Percentiles rank a stretch among this genome's conserved stretches.
These are phyloP conservation scores for Bucorvus abyssinicus DNA, from an alignment of 2,797 vertebrate genomes.

Conservation along the genomic window DNA sequence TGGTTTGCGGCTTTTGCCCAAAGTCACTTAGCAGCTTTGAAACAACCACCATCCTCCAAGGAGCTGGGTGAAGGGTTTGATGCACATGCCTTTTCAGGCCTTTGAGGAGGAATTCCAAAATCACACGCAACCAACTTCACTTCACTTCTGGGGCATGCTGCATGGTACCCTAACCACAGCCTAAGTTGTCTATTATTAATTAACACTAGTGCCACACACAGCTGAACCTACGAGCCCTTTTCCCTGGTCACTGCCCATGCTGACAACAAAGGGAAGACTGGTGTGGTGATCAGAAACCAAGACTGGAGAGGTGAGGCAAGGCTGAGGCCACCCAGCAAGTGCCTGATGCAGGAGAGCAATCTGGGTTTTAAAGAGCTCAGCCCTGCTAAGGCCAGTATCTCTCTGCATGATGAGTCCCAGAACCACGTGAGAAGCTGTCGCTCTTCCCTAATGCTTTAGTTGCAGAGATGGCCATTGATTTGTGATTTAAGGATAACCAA, in stretches of 20 bases:
- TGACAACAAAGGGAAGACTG: not conserved
- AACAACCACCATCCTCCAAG: not conserved
- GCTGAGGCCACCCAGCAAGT: not conserved
- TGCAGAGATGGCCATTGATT: not conserved
- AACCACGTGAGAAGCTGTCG: not conserved
- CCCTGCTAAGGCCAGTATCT: not conserved
- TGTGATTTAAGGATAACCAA: not conserved
- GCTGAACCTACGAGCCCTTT: not conserved
- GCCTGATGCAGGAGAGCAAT: not conserved
- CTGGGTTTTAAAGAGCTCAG: not conserved
- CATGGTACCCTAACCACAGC: too few species aligned
- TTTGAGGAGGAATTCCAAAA: not conserved
- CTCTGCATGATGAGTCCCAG: not conserved
- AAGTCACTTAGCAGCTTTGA: not conserved
- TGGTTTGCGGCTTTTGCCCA: not conserved
- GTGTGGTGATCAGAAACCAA: not conserved
- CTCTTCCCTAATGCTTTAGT: not conserved
- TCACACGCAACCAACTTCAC: not conserved
- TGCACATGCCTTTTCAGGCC: not conserved
- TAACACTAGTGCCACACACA: not conserved
- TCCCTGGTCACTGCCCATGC: not conserved
- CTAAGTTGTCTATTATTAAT: not conserved
- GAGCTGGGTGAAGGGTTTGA: not conserved
- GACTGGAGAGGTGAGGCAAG: not conserved
- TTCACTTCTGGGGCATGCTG: too few species aligned